A percentile compares a stretch with the other conserved stretches of the same genome.
Conservation (phyloP, 1,140 invertebrate species). For the Orchestia grillus region DNA sequence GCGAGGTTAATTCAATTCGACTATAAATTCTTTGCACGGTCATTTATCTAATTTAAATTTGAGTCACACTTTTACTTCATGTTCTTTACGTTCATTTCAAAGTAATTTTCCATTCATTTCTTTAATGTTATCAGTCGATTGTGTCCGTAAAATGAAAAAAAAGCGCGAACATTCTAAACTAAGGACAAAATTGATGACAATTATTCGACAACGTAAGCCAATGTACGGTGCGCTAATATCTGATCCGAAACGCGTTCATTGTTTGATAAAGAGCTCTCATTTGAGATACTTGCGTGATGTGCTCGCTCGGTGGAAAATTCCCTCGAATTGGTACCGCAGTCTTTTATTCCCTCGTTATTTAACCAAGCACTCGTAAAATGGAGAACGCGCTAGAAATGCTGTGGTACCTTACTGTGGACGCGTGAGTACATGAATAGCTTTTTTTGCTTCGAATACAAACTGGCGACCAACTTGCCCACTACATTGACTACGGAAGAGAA, state of each 20-base stretch:
- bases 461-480: too few relatives aligned
- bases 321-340: neutral
- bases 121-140: neutral
- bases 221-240: neutral
- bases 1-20: too few relatives aligned
- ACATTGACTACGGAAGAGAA: neutral
- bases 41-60: neutral
- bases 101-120: neutral
- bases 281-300: neutral
- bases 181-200: too few relatives aligned
- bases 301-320: neutral
- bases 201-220: neutral
- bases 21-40: neutral
- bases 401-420: too few relatives aligned
- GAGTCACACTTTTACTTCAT: neutral
- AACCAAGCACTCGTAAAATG: neutral
- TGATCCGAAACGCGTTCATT: neutral
- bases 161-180: neutral
- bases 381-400: too few relatives aligned
- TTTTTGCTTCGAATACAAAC: too few relatives aligned
- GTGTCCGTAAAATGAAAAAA: neutral
- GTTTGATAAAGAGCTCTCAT: neutral
- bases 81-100: neutral
- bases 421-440: too few relatives aligned
- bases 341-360: neutral